Base-by-base conservation (phyloP, 2,797 vertebrate species). In the Streptopelia turtur region DNA sequence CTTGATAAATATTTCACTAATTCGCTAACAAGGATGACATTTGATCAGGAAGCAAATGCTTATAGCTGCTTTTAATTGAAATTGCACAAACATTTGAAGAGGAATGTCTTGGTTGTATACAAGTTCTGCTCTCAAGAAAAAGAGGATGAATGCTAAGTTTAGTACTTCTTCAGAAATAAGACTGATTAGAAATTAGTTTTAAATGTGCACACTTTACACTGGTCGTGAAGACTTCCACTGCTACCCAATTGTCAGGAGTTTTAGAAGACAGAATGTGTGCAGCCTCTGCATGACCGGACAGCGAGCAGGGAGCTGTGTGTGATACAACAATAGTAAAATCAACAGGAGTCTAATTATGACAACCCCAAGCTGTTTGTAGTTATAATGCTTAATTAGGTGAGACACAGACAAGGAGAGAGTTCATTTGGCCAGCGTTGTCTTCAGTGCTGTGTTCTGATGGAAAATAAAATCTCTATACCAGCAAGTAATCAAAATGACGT, bases 1-100 rank as follows among this genome's bases (percentile, higher is more conserved):
- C 87, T 83, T 94, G 59, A 96, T 96, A 96, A 96, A 91, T 95
- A 97, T 97, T 97, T 96, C 69, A 95, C 75, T 91, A 92, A 96
- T 92, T 95, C 89, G 24, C 28, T 91, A 95, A 79, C 16, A 94
- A 90, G 76, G 35, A 43, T 94, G 83, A 64, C 63, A 92, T 91
- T 97, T 96, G 61, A 93, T 92, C 72, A 96, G 60, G 83, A 94
- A 96, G 74, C 37, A 83, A 81, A 77, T 96, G 49, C 70, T 70
- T 78, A 68, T 43, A 94, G 65, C 39, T 94, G 64, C 37, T 91
- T 84, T 88, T 55, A 87, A 76, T 64, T 93, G 55, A 84, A 97
- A 93, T 47, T 64, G 39, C 50, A 39, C 21, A 80, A 80, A 53
- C 41, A 28, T 85, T 84, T 47, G 31, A 31, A 80, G 33, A 49